Percentiles rank a stretch among this genome's conserved stretches.
Conservation (phyloP, 2,113 vertebrate species). For the Marmota flaviventris region DNA sequence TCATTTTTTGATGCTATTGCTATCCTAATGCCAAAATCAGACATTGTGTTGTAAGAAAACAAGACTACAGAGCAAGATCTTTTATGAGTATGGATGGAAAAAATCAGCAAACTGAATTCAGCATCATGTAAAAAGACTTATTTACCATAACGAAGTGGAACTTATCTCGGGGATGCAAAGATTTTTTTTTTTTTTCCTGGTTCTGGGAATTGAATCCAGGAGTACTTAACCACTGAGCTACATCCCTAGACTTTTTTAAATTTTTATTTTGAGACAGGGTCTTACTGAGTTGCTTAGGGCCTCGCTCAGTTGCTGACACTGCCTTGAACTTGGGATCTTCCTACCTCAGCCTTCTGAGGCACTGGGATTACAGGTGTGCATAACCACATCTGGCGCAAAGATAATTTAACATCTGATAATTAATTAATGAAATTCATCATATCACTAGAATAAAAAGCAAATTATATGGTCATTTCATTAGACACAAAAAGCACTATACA, state of each 20-base stretch:
- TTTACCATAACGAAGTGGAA: neutral
- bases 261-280: too few relatives aligned
- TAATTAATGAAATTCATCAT: neutral
- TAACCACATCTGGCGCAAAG: too few relatives aligned
- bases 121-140: neutral
- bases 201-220: too few relatives aligned
- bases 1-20: neutral
- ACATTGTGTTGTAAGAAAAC: neutral
- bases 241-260: too few relatives aligned
- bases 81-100: too few relatives aligned
- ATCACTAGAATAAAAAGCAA: neutral
- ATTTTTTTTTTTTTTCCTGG: neutral
- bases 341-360: too few relatives aligned
- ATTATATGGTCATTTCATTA: neutral
- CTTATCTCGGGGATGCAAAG: neutral
- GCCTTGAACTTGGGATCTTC: too few relatives aligned
- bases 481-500: neutral
- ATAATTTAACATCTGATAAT: neutral
- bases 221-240: too few relatives aligned
- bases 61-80: too few relatives aligned
- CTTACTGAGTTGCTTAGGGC: too few relatives aligned
- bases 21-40: neutral
- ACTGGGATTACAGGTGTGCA: too few relatives aligned
- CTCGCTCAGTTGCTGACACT: too few relatives aligned
- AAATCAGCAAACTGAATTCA: neutral